Conservation (phyloP, 2,113 vertebrate genomes). For the Oreochromis niloticus region DNA sequence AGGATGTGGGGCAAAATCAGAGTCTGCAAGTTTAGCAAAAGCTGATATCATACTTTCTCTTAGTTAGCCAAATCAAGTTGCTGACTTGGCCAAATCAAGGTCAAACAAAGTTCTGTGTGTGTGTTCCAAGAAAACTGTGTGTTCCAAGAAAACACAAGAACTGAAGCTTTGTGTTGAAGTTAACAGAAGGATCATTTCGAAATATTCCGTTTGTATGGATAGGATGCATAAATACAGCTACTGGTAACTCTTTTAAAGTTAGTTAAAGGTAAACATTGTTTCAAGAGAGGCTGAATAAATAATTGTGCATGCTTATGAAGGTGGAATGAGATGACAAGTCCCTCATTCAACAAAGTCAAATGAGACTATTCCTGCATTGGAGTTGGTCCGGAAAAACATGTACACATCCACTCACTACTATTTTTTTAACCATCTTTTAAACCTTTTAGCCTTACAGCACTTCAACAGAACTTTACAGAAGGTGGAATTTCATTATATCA, state of each 20-base stretch:
- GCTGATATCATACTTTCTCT: neutral
- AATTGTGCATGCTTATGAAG: neutral
- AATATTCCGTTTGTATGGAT: neutral
- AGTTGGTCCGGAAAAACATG: rapidly evolving
- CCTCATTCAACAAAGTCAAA: neutral
- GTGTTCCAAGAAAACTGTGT: neutral
- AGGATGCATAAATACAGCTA: neutral
- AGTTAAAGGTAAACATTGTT: neutral
- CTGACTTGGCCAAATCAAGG: neutral
- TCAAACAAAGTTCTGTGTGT: neutral
- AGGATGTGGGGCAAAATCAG: neutral
- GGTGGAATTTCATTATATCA: neutral
- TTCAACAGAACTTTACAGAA: neutral
- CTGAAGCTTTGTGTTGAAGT: neutral
- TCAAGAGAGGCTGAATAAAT: neutral
- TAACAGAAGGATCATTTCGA: neutral
- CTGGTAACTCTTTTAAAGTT: neutral
- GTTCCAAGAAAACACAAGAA: neutral
- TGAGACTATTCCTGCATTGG: neutral
- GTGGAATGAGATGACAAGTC: neutral
- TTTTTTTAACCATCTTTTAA: neutral
- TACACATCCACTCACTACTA: neutral
- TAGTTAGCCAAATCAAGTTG: neutral
- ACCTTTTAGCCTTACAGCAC: neutral
- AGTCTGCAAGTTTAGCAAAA: neutral